Evolutionary conservation across 2,797 vertebrate genomes (phyloP).

Genomic region (Scolopax rusticola): DNA sequence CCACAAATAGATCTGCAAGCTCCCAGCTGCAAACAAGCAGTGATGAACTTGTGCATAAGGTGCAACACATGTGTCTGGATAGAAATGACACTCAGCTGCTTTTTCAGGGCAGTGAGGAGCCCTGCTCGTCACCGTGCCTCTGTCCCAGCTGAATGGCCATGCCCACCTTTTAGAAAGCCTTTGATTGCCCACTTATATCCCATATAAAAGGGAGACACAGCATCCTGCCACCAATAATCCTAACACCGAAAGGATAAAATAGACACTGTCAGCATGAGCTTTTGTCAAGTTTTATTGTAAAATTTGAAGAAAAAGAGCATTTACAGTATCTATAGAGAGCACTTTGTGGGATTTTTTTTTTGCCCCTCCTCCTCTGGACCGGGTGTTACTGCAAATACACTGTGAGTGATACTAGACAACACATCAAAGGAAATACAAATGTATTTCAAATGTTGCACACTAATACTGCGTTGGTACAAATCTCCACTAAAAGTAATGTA

Average conservation of each 20-base stretch:
- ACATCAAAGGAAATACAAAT: conserved; percentile 16
- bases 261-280: background rate
- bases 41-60: background rate
- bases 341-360: background rate
- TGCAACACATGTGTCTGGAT: rapidly evolving
- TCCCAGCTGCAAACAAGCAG: background rate
- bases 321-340: conserved; percentile 21
- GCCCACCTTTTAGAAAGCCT: no score
- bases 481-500: conserved; percentile 69
- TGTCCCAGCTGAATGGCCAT: background rate
- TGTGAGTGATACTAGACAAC: background rate
- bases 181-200: background rate
- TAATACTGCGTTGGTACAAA: conserved; percentile 62
- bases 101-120: background rate
- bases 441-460: background rate
- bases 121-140: rapidly evolving
- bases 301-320: conserved; percentile 68
- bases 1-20: background rate
- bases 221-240: no score
- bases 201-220: background rate
- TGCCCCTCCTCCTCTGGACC: background rate
- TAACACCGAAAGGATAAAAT: background rate
- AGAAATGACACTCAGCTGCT: background rate
- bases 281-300: conserved; percentile 71
- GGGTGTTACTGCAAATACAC: conserved; percentile 11